A percentile compares a stretch with the other conserved stretches of the same genome.
Conservation (phyloP, 2,888 invertebrate species). For the Selenia dentaria region DNA sequence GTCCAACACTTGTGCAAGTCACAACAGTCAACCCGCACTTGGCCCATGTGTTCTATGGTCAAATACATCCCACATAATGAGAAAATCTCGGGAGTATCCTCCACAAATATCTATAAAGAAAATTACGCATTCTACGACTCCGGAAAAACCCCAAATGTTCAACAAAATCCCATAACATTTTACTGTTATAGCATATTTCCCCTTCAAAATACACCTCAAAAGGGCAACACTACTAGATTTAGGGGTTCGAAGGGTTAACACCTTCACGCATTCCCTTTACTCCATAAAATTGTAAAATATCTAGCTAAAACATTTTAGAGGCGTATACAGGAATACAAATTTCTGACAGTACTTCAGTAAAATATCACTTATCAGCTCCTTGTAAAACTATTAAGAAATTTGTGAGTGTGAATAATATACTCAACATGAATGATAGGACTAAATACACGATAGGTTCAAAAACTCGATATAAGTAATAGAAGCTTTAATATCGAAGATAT, state of each 20-base stretch:
- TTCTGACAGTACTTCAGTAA: neutral
- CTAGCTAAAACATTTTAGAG: neutral
- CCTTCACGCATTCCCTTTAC: slow-evolving; percentile 8
- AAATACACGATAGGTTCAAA: too few species aligned
- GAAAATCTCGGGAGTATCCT: too few species aligned
- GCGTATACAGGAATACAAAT: neutral
- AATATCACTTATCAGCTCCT: neutral
- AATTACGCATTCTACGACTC: neutral
- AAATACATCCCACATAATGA: too few species aligned
- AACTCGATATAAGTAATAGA: too few species aligned
- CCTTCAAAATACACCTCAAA: slow-evolving; percentile 15
- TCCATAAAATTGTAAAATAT: slow-evolving; percentile 8
- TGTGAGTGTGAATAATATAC: too few species aligned
- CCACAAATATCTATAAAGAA: too few species aligned
- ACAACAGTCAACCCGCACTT: too few species aligned
- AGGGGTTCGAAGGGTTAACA: slow-evolving; percentile 12
- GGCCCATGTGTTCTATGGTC: too few species aligned
- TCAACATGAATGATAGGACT: too few species aligned
- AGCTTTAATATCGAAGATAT: too few species aligned
- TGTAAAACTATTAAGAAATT: too few species aligned
- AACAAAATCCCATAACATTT: slow-evolving; percentile 15
- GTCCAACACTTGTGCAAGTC: too few species aligned
- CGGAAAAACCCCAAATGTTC: slow-evolving; percentile 5
- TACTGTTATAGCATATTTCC: slow-evolving; percentile 9
- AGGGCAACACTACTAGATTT: slow-evolving; percentile 18